Conservation (phyloP, 2,113 vertebrate species). For the Phylloscopus trochilus region DNA sequence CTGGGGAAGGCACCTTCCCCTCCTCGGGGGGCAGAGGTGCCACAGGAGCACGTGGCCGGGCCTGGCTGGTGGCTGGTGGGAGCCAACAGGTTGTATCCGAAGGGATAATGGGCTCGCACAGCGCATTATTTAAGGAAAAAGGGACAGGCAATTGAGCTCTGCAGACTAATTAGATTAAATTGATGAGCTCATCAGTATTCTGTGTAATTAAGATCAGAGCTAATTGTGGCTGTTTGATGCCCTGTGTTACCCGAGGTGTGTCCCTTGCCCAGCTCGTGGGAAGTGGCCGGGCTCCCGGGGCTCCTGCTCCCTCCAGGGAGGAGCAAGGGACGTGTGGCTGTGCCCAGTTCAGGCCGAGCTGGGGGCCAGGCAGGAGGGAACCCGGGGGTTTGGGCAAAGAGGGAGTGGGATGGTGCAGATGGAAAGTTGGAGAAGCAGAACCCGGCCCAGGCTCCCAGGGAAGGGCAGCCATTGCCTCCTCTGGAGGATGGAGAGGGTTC, state of each 20-base stretch:
- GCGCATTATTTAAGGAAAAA: conserved; percentile 26
- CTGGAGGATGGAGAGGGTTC: background rate
- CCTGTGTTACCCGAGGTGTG: background rate
- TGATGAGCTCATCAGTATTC: conserved; percentile 56
- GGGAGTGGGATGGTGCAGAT: accelerated
- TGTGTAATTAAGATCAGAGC: conserved; percentile 49
- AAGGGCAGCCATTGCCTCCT: background rate
- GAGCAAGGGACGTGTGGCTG: accelerated
- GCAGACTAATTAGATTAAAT: conserved; percentile 50
- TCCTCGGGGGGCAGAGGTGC: background rate
- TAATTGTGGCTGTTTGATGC: conserved; percentile 24
- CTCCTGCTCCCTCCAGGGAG: background rate
- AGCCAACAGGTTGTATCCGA: background rate
- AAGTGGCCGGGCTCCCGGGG: background rate
- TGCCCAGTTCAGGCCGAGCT: background rate
- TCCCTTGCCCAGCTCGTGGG: background rate
- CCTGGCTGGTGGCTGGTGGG: accelerated
- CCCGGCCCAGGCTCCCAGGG: background rate
- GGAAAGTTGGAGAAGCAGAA: background rate
- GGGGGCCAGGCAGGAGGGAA: background rate
- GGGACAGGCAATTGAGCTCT: conserved; percentile 37
- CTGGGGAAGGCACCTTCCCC: accelerated
- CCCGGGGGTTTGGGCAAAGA: background rate
- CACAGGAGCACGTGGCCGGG: background rate
- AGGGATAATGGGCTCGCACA: background rate